Conservation (phyloP, 2,113 vertebrate genomes). For the Dicaeum eximium region DNA sequence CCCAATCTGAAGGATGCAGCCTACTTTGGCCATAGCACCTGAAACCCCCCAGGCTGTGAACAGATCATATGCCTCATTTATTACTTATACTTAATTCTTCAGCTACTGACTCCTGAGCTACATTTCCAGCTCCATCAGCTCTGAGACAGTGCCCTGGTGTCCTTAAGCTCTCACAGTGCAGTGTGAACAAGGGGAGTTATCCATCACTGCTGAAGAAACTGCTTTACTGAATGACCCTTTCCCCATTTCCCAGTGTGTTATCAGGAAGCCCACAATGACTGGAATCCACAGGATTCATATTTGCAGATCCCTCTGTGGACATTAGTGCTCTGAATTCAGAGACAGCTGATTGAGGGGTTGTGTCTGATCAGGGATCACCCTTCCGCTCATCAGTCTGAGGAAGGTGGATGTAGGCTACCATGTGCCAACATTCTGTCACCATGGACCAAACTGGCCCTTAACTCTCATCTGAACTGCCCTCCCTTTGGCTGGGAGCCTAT, state of each 20-base stretch:
- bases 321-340: not conserved
- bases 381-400: not conserved
- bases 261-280: not conserved
- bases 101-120: not conserved
- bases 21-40: not conserved
- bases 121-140: not conserved
- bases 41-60: not conserved
- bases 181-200: not conserved
- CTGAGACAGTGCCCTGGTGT: not conserved
- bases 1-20: not conserved
- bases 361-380: not conserved
- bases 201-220: not conserved
- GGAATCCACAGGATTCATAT: not conserved
- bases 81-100: not conserved
- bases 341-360: not conserved
- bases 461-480: not conserved
- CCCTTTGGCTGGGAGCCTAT: not conserved
- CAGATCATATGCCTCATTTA: constrained; percentile 10
- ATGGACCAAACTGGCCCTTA: not conserved
- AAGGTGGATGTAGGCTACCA: not conserved
- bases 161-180: not conserved
- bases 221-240: not conserved
- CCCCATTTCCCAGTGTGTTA: not conserved
- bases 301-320: not conserved
- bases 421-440: not conserved